Conservation (phyloP, 2,797 vertebrate genomes). For the Novumbra hubbsi region DNA sequence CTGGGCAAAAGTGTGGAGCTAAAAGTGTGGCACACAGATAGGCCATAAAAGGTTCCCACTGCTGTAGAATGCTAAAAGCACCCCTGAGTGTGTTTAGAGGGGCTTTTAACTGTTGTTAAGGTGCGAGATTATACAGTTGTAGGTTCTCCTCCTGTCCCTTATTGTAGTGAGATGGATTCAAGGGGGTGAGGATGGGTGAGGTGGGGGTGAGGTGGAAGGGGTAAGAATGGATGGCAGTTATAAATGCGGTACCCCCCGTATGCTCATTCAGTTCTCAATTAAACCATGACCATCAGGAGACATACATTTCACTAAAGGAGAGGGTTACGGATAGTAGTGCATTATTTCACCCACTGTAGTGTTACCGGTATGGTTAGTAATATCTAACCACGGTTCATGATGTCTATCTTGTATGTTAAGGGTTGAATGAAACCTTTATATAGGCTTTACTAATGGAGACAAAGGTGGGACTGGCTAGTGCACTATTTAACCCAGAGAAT, state of each 20-base stretch:
- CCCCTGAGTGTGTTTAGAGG: constrained; percentile 57
- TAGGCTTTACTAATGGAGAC: not conserved
- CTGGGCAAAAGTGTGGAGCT: constrained; percentile 25
- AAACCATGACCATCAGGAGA: constrained; percentile 2
- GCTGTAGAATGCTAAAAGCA: constrained; percentile 51
- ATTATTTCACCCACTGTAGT: constrained; percentile 2
- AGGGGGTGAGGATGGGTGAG: not conserved
- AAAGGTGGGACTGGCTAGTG: not conserved
- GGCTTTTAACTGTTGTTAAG: constrained; percentile 31
- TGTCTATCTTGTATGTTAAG: not conserved
- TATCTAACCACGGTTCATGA: not conserved
- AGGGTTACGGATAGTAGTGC: not conserved
- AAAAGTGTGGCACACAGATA: constrained; percentile 57
- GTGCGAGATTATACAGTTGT: constrained; percentile 33
- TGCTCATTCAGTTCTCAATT: constrained; percentile 6
- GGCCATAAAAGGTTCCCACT: constrained; percentile 47
- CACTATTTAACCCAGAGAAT: not conserved
- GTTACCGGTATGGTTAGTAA: not conserved
- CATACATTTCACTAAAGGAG: constrained; percentile 7
- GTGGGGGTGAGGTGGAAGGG: not conserved
- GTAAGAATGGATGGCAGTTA: not conserved
- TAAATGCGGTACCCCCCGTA: constrained; percentile 27
- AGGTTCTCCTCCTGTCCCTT: constrained; percentile 55
- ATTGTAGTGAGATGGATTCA: constrained; percentile 24
- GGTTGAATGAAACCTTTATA: not conserved